Evolutionary conservation across 2,797 vertebrate species (phyloP), one percentile per base, ranked within the genome.

Genomic region (Arnoldichthys spilopterus): DNA sequence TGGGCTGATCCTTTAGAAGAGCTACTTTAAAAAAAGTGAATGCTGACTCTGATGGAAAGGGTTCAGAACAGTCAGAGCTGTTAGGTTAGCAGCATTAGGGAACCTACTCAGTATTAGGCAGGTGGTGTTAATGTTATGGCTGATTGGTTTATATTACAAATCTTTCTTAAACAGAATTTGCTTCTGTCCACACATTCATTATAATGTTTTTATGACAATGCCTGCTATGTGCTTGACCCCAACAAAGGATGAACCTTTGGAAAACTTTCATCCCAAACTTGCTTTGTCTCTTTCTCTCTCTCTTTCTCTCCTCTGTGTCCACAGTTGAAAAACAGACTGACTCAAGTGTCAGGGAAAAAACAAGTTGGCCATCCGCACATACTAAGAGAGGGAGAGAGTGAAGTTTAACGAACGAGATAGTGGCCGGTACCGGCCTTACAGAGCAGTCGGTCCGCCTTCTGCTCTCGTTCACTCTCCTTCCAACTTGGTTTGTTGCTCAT

Each of bases 291-390:
- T 92, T 85, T 92, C 87, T 91, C 87, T 89, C 58, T 89, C 91
- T 86, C 92, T 87, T 92, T 90, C 91, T 86, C 90, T 93, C 91
- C 93, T 90, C 91, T 95, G 88, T 94, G 89, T 94, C 91, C 86
- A 73, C 94, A 94, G 94, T 94, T 94, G 91, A 94, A 94, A 91
- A 93, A 94, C 90, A 93, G 92, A 92, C 91, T 92, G 88, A 86
- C 91, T 87, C 91, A 90, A 92, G 91, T 93, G 91, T 94, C 92
- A 94, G 92, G 91, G 73, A 84, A 83, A 83, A 92, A 91, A 91
- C 90, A 87, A 84, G 83, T 87, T 82, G 85, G 86, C 88, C 92
- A 84, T 91, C 91, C 92, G 91, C 86, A 88, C 90, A 91, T 87
- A 91, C 90, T 90, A 85, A 90, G 90, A 91, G 92, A 90, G 88